These are phyloP conservation scores for Leptobrachium leishanense DNA, from an alignment of 2,113 vertebrate species.

Conservation along the genomic window DNA sequence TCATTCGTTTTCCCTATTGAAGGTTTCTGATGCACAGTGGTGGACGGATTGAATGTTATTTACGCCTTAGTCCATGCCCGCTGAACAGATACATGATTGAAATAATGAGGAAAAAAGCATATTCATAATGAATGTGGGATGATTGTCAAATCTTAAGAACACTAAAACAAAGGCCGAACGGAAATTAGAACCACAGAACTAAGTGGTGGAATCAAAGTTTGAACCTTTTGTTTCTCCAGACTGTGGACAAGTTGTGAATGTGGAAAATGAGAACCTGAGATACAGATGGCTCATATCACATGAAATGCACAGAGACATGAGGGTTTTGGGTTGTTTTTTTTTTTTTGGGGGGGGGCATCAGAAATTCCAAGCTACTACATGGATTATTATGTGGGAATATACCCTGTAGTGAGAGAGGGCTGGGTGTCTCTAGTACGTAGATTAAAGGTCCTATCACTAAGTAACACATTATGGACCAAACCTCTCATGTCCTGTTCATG, in stretches of 20 bases:
- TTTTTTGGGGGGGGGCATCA: not conserved
- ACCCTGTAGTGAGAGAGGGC: not conserved
- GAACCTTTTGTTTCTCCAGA: not conserved
- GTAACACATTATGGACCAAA: slow-evolving; percentile 18
- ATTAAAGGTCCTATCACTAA: not conserved
- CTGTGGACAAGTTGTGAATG: not conserved
- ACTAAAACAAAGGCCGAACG: not conserved
- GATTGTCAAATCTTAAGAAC: not conserved
- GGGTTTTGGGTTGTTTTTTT: not conserved
- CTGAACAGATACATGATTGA: not conserved
- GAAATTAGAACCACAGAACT: not conserved
- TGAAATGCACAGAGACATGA: not conserved
- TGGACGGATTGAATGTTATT: not conserved
- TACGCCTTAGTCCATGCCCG: not conserved
- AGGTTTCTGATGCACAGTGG: not conserved
- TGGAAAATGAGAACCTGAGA: not conserved
- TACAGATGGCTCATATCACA: not conserved
- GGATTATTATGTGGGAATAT: not conserved
- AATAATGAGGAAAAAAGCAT: not conserved
- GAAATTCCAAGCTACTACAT: not conserved
- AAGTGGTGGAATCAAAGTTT: not conserved
- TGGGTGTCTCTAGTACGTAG: not conserved
- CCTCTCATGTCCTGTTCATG: not conserved
- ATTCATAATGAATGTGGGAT: not conserved
- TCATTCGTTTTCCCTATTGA: not conserved